Conservation (phyloP, 2,113 vertebrate species). For the Alces alces region DNA sequence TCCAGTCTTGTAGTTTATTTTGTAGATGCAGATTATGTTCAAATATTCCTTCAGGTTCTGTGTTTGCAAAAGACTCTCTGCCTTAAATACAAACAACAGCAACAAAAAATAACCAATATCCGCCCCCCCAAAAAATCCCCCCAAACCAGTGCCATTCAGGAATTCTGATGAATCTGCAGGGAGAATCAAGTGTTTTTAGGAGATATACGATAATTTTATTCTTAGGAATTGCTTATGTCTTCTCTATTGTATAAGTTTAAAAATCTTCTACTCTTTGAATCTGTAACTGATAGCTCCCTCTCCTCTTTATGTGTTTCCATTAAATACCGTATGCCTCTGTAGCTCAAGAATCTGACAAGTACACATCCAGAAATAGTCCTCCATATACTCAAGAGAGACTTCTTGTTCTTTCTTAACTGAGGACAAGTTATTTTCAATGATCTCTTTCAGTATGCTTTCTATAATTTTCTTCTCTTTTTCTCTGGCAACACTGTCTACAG, state of each 20-base stretch:
- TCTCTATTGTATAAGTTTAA: not conserved
- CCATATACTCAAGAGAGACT: not conserved
- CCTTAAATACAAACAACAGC: not conserved
- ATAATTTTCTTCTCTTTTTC: constrained; percentile 26
- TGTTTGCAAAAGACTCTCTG: not conserved
- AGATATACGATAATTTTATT: not conserved
- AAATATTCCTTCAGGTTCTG: constrained; percentile 8
- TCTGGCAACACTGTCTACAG: not conserved
- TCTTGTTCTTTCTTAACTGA: constrained; percentile 7
- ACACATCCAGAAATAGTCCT: not conserved
- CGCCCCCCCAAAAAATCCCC: not conserved
- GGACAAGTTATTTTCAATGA: not conserved
- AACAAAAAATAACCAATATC: not conserved
- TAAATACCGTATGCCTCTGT: not conserved
- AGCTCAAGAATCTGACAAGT: constrained; percentile 6
- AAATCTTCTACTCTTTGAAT: not conserved
- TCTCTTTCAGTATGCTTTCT: not conserved
- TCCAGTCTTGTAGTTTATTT: not conserved
- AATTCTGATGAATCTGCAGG: not conserved
- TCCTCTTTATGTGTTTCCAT: not conserved
- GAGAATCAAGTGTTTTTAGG: constrained; percentile 1
- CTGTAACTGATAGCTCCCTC: not conserved
- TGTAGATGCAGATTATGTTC: not conserved
- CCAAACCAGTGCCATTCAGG: not conserved
- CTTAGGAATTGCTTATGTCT: not conserved